These are phyloP conservation scores for Lithophane ornitopus DNA, from an alignment of 2,888 invertebrate species.

Conservation along the genomic window DNA sequence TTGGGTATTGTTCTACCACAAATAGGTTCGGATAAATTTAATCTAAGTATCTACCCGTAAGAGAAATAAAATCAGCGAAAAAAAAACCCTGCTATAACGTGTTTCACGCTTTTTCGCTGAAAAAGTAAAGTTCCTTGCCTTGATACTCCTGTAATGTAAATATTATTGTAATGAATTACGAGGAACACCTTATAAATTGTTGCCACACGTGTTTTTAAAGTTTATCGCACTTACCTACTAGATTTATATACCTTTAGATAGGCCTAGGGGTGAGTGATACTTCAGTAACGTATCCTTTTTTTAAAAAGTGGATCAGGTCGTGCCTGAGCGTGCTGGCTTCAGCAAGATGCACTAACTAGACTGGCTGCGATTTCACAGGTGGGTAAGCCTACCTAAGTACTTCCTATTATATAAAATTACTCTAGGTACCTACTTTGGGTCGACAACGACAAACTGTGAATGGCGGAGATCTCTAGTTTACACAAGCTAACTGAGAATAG, in stretches of 20 bases:
- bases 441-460: not conserved
- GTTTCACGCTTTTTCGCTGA: not conserved
- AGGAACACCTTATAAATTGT: not conserved
- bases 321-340: not conserved
- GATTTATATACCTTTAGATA: not conserved
- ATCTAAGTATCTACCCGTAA: not conserved
- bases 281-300: not conserved
- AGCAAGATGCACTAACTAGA: not conserved
- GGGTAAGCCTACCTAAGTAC: not conserved
- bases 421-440: not conserved
- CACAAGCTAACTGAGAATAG: not conserved
- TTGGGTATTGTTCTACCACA: not conserved
- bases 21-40: not conserved
- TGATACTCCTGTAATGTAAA: conserved; percentile 11
- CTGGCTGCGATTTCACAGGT: not conserved
- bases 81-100: not conserved
- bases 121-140: not conserved
- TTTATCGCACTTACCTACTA: not conserved
- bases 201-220: not conserved
- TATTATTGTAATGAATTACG: conserved; percentile 23
- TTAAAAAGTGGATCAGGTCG: not conserved
- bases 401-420: too few species aligned
- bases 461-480: not conserved
- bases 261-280: not conserved
- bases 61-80: not conserved